A percentile compares a stretch with the other conserved stretches of the same genome.
These are phyloP conservation scores for Gambusia yucatana DNA, from an alignment of 2,797 vertebrate species.

Conservation along the genomic window DNA sequence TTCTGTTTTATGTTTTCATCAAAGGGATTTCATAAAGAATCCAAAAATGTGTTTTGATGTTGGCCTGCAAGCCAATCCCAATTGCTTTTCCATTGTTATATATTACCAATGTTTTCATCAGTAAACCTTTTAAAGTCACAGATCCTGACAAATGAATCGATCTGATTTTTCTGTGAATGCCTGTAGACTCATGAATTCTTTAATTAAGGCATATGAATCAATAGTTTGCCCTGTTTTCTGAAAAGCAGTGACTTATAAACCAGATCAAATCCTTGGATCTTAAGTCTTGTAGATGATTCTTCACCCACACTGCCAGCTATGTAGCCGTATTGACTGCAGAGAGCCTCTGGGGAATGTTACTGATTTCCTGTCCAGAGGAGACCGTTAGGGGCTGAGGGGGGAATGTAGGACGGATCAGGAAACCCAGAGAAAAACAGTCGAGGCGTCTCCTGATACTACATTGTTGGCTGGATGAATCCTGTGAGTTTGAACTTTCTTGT, in stretches of 20 bases:
- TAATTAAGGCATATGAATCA: not conserved
- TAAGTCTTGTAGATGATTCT: not conserved
- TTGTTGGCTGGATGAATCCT: slow-evolving; percentile 19
- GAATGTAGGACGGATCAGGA: not conserved
- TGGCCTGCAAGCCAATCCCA: not conserved
- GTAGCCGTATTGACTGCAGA: slow-evolving; percentile 14
- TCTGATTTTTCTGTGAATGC: not conserved
- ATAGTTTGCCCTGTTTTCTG: not conserved
- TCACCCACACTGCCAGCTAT: not conserved
- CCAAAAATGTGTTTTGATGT: not conserved
- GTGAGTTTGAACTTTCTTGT: slow-evolving; percentile 45
- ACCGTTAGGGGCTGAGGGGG: not conserved
- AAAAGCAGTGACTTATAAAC: not conserved
- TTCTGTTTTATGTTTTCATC: not conserved
- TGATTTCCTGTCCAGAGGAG: slow-evolving; percentile 52
- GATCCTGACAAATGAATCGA: not conserved
- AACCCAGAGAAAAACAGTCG: slow-evolving; percentile 44
- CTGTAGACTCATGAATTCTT: not conserved
- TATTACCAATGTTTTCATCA: not conserved
- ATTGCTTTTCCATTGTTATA: not conserved
- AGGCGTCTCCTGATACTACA: slow-evolving; percentile 25
- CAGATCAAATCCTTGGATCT: not conserved
- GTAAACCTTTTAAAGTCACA: not conserved
- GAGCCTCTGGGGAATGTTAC: slow-evolving; percentile 20
- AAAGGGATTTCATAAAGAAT: not conserved